A percentile compares a stretch with the other conserved stretches of the same genome.
Conservation (phyloP, 2,797 vertebrate genomes). For the Alfaro cultratus region DNA sequence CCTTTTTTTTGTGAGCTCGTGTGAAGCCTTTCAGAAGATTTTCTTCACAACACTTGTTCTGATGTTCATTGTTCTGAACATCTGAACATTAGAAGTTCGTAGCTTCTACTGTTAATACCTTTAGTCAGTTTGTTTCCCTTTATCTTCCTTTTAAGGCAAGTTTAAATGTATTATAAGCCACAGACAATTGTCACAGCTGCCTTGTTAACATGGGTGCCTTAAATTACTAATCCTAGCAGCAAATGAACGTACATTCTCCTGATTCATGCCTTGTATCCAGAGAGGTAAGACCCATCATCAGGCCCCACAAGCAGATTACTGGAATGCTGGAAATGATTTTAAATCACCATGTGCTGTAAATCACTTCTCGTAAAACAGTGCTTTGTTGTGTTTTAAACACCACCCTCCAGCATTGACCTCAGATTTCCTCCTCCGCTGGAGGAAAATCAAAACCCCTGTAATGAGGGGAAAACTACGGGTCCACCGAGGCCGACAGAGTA, state of each 20-base stretch:
- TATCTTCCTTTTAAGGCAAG: not conserved
- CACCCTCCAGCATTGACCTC: slow-evolving; percentile 20
- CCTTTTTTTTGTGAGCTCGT: too few species aligned
- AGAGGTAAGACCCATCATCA: not conserved
- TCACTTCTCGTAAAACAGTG: not conserved
- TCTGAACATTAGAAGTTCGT: not conserved
- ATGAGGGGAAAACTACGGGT: slow-evolving; percentile 12
- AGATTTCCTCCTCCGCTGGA: not conserved
- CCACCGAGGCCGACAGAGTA: slow-evolving; percentile 2
- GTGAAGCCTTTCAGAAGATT: too few species aligned
- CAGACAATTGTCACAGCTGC: too few species aligned
- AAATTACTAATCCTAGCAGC: not conserved
- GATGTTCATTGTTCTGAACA: too few species aligned
- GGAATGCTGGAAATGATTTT: slow-evolving; percentile 12
- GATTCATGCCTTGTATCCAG: not conserved
- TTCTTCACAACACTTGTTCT: too few species aligned
- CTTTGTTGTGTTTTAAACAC: slow-evolving; percentile 19
- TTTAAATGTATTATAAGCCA: not conserved
- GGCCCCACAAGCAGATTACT: not conserved
- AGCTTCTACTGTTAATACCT: not conserved
- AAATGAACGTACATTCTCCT: not conserved
- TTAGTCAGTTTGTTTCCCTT: not conserved
- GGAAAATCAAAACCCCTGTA: not conserved
- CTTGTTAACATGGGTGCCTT: not conserved
- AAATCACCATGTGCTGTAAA: slow-evolving; percentile 16